These are phyloP conservation scores for Chroicocephalus ridibundus DNA, from an alignment of 2,113 vertebrate genomes.

Conservation along the genomic window DNA sequence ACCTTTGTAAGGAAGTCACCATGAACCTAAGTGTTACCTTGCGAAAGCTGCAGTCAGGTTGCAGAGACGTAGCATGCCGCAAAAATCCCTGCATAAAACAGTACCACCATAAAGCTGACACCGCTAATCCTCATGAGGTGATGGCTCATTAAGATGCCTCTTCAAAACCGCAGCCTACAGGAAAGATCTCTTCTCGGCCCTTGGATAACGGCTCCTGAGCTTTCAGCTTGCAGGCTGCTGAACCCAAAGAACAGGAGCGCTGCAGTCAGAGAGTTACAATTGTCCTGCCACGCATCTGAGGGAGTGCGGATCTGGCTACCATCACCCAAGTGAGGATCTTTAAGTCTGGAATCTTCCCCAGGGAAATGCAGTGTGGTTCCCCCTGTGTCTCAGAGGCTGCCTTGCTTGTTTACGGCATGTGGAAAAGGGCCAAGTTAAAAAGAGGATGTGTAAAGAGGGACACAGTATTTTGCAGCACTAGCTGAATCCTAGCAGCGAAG, in stretches of 20 bases:
- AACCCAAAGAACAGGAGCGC: neutral
- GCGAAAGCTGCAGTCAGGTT: neutral
- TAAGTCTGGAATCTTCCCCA: neutral
- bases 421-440: neutral
- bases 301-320: neutral
- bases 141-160: neutral
- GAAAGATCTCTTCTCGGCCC: neutral
- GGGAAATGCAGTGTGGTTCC: neutral
- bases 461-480: neutral
- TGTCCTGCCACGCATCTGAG: neutral
- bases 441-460: neutral
- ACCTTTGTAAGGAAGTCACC: neutral
- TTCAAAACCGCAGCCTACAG: neutral
- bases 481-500: neutral
- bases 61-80: neutral
- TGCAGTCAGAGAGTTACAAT: neutral
- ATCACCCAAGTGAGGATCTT: neutral
- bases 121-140: neutral
- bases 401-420: rapidly evolving
- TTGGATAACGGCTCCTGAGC: neutral
- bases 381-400: rapidly evolving
- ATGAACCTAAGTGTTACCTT: neutral
- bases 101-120: neutral
- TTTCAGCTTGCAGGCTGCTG: neutral
- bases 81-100: neutral